Evolutionary conservation across 2,888 invertebrate species (phyloP), one percentile per base, ranked within the genome.

Genomic region (Sinotaia quadrata): DNA sequence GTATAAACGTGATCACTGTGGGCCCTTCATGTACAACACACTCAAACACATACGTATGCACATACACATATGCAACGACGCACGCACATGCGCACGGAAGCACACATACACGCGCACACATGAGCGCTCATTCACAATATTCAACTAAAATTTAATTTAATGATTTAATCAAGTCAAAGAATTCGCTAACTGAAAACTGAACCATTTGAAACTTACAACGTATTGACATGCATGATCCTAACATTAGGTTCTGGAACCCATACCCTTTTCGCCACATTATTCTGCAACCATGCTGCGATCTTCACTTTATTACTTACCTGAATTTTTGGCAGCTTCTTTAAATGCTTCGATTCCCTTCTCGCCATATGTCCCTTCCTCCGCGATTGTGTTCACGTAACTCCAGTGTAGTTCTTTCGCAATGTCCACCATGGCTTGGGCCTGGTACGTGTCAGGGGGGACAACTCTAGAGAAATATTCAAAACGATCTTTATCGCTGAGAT

Each of bases 361-460:
- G 2, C 94, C 94, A 81, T 94, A 94, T 79, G 93, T 93, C 18
- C 94, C 94, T 79, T 93, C 93, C 47, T 93, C 93, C 29, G 93
- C 93, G 8, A 94, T 91, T 0, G 93, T 93, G 24, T 93, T 93
- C 4, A 94, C 93, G 84, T 93, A 94, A 18, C 92, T 92, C 93
- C 93, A 93, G 78, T 92, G 91, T 78, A 93, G 91, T 62, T 90
- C 89, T 77, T 91, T 91, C 21, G 93, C 92, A 56, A 93, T 91
- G 84, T 93, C 77, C 91, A 92, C 93, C 93, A 94, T 85, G 7
- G 87, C 86, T 63, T 82, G 81, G 33, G 92, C 92, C 86, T 92
- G 92, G 81, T 85, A 84, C 12, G 83, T 83, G 72, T 88, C 88
- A 2, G 88, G 86, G 2, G 88, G 87, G 4, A 88, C 87, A 29